Percentiles rank a stretch among this genome's conserved stretches.
Conservation (phyloP, 2,888 invertebrate genomes). For the Aphelenchoides bicaudatus region DNA sequence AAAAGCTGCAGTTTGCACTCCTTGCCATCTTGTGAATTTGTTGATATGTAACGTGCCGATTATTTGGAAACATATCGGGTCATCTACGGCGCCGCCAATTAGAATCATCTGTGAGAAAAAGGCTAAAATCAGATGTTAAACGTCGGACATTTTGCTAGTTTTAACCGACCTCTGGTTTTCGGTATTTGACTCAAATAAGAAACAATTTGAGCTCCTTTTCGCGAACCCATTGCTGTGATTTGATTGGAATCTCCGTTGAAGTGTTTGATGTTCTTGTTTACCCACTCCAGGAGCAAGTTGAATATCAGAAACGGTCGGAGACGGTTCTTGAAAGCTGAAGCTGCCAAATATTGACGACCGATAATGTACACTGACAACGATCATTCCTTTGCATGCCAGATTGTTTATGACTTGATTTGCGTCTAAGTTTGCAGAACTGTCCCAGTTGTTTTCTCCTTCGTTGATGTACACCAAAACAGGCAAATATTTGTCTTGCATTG, state of each 20-base stretch:
- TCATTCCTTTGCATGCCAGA: constrained; percentile 5
- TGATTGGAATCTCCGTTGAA: not conserved
- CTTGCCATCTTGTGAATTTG: no score
- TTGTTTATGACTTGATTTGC: not conserved
- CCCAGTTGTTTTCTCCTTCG: constrained; percentile 2
- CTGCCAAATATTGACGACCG: not conserved
- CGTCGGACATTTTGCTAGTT: no score
- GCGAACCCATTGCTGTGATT: constrained; percentile 5
- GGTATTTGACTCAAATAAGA: constrained; percentile 12
- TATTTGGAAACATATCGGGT: no score
- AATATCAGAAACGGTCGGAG: no score
- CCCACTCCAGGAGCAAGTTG: constrained; percentile 11
- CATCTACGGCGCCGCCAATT: not conserved
- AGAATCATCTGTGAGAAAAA: constrained; percentile 11
- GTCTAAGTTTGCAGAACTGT: constrained; percentile 5
- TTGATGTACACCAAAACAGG: not conserved
- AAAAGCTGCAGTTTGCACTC: no score
- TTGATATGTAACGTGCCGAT: no score
- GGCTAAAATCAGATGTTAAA: not conserved
- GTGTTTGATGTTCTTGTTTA: not conserved
- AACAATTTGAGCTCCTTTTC: not conserved
- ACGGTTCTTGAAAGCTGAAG: no score
- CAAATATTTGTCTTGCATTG: not conserved
- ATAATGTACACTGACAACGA: constrained; percentile 7
- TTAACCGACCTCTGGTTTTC: not conserved